Evolutionary conservation across 2,797 vertebrate genomes (phyloP), one percentile per base, ranked within the genome.

Genomic region (Yasuhikotakia modesta): DNA sequence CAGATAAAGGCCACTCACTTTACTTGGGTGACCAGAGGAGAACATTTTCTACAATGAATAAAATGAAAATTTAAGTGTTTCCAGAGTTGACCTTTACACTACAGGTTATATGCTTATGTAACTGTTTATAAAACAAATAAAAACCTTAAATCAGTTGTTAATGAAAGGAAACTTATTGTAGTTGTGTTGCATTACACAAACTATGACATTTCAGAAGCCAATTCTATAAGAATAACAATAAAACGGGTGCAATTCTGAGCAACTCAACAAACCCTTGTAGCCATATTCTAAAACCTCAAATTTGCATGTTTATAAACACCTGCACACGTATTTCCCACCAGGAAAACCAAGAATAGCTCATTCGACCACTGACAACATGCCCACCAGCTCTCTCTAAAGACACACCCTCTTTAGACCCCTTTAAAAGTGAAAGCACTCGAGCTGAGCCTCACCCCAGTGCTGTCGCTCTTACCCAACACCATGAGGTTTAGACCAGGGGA

Each of bases 231-330:
- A 4, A 16, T 24, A 1, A 58, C 22, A 76, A 76, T 46, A 30
- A 27, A 55, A 24, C 53, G 69, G 24, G 39, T 50, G 55, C 39
- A 13, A 10, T 35, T 61, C 74, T 58, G 52, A 58, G 39, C n/a
- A 68, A 5, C 12, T 24, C 48, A 22, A 48, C 43, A 70, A 50
- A 60, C 43, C 68, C 52, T 17, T 17, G 27, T 13, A 35, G 27
- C 10, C 46, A 70, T 24, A 17, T 32, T 50, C 55, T 50, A n/a
- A 69, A 39, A 66, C 17, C 65, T 43, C 4, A 24, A 10, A 76
- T 60, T 60, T 76, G 65, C 43, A 69, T 76, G 58, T 58, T 17
- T 57, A 21, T 32, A 50, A 46, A 64, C 35, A 67, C 63, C 73
- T 45, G 73, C 63, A 67, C 65, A 43, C 35, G 30, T 64, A 55